Conservation (phyloP, 2,888 invertebrate species). For the Cremastinae sp. region DNA sequence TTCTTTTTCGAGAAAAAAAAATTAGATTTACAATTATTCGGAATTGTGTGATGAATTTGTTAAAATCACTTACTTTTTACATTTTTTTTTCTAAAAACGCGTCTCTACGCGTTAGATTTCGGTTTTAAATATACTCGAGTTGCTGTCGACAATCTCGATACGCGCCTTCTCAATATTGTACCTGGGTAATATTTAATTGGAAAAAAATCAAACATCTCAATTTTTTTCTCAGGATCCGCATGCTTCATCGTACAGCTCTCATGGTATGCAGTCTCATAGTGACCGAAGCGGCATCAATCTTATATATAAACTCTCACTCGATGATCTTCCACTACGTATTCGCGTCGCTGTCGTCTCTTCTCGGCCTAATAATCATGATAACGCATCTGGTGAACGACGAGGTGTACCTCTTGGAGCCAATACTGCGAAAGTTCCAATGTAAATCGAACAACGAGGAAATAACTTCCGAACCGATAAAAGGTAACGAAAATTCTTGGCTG, state of each 20-base stretch:
- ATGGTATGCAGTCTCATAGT: conserved; percentile 83
- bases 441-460: conserved; percentile 71
- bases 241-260: conserved; percentile 84
- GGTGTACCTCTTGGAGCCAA: conserved; percentile 68
- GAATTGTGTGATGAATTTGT: too few species aligned
- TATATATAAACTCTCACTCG: conserved; percentile 84
- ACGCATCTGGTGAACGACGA: conserved; percentile 67
- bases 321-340: conserved; percentile 84
- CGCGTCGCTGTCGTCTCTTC: conserved; percentile 82
- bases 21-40: too few species aligned
- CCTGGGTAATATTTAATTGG: too few species aligned
- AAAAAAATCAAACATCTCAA: too few species aligned
- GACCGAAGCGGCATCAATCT: conserved; percentile 84
- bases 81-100: too few species aligned
- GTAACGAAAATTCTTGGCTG: conserved; percentile 62
- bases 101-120: too few species aligned
- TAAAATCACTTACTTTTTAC: too few species aligned
- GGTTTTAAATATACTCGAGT: too few species aligned
- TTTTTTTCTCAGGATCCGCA: conserved; percentile 81
- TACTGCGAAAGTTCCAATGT: conserved; percentile 73
- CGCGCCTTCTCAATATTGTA: too few species aligned
- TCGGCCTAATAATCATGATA: conserved; percentile 50
- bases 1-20: too few species aligned
- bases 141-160: too few species aligned
- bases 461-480: conserved; percentile 77